Evolutionary conservation across 1,140 invertebrate species (phyloP).

Genomic region (Sycophila sp.): DNA sequence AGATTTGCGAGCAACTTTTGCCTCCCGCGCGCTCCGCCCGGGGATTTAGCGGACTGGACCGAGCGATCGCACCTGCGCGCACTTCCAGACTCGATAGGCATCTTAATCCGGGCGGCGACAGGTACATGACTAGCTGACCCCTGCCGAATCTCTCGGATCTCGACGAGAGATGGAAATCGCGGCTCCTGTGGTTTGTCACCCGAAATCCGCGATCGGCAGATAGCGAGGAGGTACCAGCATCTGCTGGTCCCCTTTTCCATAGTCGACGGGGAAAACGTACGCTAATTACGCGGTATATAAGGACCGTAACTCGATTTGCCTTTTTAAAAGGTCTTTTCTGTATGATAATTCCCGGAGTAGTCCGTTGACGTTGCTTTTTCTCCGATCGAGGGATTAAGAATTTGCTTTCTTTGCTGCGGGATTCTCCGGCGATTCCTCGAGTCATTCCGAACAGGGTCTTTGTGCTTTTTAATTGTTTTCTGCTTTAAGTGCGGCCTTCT

Average conservation of each 20-base stretch:
- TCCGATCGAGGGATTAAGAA: too few species aligned
- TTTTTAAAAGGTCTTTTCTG: neutral
- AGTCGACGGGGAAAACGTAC: too few species aligned
- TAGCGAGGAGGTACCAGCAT: neutral
- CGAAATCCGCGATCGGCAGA: neutral
- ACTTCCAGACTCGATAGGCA: slow-evolving; percentile 41
- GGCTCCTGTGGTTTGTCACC: neutral
- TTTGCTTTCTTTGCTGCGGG: too few species aligned
- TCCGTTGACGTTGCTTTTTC: too few species aligned
- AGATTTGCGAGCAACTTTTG: too few species aligned
- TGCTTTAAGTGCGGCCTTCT: too few species aligned
- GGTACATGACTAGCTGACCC: neutral
- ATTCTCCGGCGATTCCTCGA: too few species aligned
- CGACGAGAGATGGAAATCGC: neutral
- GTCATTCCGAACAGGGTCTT: neutral
- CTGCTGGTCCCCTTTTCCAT: neutral
- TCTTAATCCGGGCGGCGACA: slow-evolving; percentile 49
- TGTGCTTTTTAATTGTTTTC: too few species aligned
- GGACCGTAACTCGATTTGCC: neutral
- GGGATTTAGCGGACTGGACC: too few species aligned
- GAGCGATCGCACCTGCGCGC: neutral
- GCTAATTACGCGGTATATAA: neutral
- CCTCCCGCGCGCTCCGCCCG: too few species aligned
- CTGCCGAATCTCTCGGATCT: slow-evolving; percentile 14
- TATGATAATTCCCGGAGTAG: too few species aligned